These are phyloP conservation scores for Embidobia sp. DNA, from an alignment of 2,888 invertebrate genomes.

Conservation along the genomic window DNA sequence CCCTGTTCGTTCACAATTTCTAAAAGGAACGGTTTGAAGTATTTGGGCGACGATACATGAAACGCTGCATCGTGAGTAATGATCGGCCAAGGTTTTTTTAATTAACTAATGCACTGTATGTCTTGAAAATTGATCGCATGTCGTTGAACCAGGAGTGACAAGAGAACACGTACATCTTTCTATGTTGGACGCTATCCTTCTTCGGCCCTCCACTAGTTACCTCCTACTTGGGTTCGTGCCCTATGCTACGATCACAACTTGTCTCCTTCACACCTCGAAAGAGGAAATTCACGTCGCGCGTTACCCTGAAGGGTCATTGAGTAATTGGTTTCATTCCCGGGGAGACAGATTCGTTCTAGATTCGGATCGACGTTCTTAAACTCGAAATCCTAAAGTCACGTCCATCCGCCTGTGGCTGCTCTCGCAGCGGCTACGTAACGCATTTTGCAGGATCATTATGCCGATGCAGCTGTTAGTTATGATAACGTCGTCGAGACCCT, in stretches of 20 bases:
- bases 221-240: constrained; percentile 32
- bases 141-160: constrained; percentile 53
- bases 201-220: constrained; percentile 38
- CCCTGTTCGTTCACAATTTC: background rate
- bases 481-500: constrained; percentile 73
- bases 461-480: constrained; percentile 79
- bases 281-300: constrained; percentile 63
- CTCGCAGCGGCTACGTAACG: constrained; percentile 73
- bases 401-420: constrained; percentile 66
- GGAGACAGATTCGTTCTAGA: constrained; percentile 77
- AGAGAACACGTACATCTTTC: constrained; percentile 51
- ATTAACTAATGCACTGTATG: constrained; percentile 75
- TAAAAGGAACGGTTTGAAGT: constrained; percentile 37
- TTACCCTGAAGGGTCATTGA: constrained; percentile 78
- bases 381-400: constrained; percentile 65
- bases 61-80: constrained; percentile 46
- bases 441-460: constrained; percentile 79
- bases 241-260: constrained; percentile 64
- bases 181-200: constrained; percentile 49
- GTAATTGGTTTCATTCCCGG: constrained; percentile 81
- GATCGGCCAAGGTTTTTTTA: constrained; percentile 65
- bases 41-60: constrained; percentile 35
- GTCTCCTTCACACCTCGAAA: constrained; percentile 64
- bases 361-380: constrained; percentile 67
- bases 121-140: constrained; percentile 64